Evolutionary conservation across 1,140 invertebrate genomes (phyloP).

Genomic region (Drosophila burlai): DNA sequence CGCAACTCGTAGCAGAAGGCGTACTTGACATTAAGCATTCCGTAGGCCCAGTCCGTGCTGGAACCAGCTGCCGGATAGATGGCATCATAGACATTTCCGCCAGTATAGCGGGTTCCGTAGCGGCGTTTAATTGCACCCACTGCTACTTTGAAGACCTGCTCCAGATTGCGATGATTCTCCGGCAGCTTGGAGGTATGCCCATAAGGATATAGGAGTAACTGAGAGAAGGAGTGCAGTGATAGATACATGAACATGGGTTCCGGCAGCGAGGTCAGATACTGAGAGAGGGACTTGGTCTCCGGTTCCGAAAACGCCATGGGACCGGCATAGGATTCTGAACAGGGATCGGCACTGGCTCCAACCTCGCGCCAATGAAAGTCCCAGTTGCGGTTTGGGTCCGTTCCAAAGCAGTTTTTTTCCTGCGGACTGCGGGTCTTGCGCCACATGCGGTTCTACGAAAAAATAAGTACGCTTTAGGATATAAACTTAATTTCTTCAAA

Average conservation of each 20-base stretch:
- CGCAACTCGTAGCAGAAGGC: constrained; percentile 91
- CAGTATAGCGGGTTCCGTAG: constrained; percentile 88
- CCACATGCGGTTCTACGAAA: constrained; percentile 88
- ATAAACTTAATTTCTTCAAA: neutral
- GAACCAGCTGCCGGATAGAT: constrained; percentile 87
- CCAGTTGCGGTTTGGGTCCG: constrained; percentile 92
- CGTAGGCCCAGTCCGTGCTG: constrained; percentile 90
- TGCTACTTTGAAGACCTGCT: constrained; percentile 87
- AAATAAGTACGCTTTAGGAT: too few species aligned
- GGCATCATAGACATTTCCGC: constrained; percentile 83
- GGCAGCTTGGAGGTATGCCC: constrained; percentile 88
- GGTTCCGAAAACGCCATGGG: constrained; percentile 90
- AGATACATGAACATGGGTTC: constrained; percentile 84
- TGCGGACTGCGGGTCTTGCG: constrained; percentile 89
- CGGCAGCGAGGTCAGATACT: constrained; percentile 53
- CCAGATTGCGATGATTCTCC: constrained; percentile 88
- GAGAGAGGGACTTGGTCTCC: constrained; percentile 87
- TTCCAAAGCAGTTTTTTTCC: constrained; percentile 87
- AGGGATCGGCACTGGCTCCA: constrained; percentile 89
- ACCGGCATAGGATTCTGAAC: constrained; percentile 90
- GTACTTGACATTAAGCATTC: constrained; percentile 87
- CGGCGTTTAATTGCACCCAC: constrained; percentile 86
- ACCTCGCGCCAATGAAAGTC: constrained; percentile 88
- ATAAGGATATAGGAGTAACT: constrained; percentile 90
- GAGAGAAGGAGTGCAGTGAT: constrained; percentile 92